Base-by-base conservation (phyloP, 1,140 invertebrate genomes). In the Agrypnia vestita region DNA sequence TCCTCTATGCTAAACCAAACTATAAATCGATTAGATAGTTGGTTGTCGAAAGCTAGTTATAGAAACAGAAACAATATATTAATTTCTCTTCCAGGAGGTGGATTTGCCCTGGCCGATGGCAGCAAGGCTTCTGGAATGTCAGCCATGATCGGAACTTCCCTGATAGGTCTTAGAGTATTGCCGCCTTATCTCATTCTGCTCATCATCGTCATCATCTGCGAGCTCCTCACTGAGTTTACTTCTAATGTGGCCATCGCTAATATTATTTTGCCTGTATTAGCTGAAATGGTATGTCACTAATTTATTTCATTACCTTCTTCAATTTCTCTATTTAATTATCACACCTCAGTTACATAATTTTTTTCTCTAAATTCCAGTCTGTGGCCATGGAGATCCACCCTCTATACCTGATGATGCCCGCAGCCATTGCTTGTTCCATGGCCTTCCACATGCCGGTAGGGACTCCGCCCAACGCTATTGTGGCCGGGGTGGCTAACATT, bases 381-480 rank as follows among this genome's bases (percentile, higher is more conserved):
- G 86, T 93, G 47, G 89, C 89, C 0, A 90, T 95, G 82, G 84
- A 91, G 81, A 90, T 94, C 49, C 95, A 98, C 90, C 97, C 97
- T 0, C 85, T 98, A 72, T 96, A 95, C 86, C 90, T 97, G 84
- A 96, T 97, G 92, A 87, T 98, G 77, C 97, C 97, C 0, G 93
- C 95, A 0, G 92, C 96, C 0, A 86, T 95, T 59, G 93, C 92
- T 8, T 96, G 94, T 85, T 97, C 95, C 8, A 97, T 92, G 88
- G 92, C 93, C 4, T 94, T 94, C 88, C 90, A 89, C 83, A 89
- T 93, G 84, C 97, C 97, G 1, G 96, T 97, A 0, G 91, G 91
- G 4, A 94, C 94, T 0, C 96, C 97, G 4, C 97, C 97, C n/a
- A 99, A 99, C 88, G 97, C 97, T 0, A 96, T 99, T 72, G 96